These are phyloP conservation scores for Hydrocynus forskahlii DNA, from an alignment of 2,797 vertebrate genomes.

Conservation along the genomic window DNA sequence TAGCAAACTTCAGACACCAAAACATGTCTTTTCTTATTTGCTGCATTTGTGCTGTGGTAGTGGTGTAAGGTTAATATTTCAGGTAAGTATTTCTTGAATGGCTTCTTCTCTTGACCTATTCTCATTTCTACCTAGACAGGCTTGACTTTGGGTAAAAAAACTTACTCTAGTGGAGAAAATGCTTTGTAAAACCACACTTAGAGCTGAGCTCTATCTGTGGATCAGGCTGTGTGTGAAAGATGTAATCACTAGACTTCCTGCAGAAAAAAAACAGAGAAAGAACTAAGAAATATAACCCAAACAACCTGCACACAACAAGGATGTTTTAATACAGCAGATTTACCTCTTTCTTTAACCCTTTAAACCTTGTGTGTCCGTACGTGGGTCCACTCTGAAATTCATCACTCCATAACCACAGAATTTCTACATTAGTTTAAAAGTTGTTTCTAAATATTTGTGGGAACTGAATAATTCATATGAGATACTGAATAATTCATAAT, in stretches of 20 bases:
- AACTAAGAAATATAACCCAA: neutral
- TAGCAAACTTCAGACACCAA: too few relatives aligned
- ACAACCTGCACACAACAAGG: neutral
- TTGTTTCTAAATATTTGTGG: neutral
- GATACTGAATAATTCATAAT: neutral
- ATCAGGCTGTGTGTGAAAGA: constrained; percentile 1
- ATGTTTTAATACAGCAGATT: neutral
- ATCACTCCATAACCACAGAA: neutral
- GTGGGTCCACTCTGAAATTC: neutral
- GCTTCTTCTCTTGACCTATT: too few relatives aligned
- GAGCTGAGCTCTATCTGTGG: neutral
- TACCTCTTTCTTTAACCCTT: neutral
- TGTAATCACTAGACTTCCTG: constrained; percentile 7
- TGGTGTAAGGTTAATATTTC: too few relatives aligned
- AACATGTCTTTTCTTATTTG: too few relatives aligned
- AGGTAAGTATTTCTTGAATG: too few relatives aligned
- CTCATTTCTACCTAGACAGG: neutral
- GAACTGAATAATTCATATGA: neutral
- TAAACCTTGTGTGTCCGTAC: neutral
- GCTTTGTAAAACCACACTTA: neutral
- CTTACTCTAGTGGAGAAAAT: neutral
- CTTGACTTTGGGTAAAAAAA: too few relatives aligned
- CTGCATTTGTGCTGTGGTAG: too few relatives aligned
- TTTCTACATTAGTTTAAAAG: too few relatives aligned
- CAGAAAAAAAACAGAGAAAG: neutral